These are phyloP conservation scores for Spinibarbus caldwelli DNA, from an alignment of 2,797 vertebrate species.

Conservation along the genomic window DNA sequence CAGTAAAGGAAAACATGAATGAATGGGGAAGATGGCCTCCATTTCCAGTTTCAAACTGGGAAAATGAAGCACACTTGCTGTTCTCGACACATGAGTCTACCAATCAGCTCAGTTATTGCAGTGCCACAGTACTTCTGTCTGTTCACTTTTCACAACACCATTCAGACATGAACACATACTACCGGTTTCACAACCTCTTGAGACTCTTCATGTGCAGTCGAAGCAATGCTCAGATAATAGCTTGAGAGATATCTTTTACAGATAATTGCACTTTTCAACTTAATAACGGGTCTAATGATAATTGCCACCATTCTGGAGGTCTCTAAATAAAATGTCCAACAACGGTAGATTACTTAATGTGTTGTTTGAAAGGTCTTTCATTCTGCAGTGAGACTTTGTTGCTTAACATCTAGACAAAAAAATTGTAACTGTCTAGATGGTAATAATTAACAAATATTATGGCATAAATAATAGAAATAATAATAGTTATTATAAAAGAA, in stretches of 20 bases:
- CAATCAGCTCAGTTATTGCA: conserved; percentile 15
- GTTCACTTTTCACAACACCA: neutral
- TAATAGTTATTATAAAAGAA: neutral
- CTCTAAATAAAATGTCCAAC: neutral
- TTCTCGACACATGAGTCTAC: conserved; percentile 23
- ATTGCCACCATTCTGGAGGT: neutral
- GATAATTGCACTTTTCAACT: neutral
- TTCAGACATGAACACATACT: neutral
- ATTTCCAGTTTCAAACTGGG: neutral
- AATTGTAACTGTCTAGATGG: neutral
- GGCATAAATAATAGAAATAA: neutral
- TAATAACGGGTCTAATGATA: neutral
- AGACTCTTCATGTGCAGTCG: neutral
- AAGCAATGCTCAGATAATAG: neutral
- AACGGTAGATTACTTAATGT: neutral
- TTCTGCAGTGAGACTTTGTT: neutral
- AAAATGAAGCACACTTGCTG: neutral
- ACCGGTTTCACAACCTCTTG: neutral
- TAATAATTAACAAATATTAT: neutral
- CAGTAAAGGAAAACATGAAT: neutral
- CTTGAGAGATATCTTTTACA: neutral
- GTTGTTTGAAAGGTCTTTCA: neutral
- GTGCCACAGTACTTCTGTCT: neutral
- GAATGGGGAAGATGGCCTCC: neutral
- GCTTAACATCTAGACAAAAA: neutral